Conservation (phyloP, 2,113 vertebrate genomes). For the Pedionomus torquatus region DNA sequence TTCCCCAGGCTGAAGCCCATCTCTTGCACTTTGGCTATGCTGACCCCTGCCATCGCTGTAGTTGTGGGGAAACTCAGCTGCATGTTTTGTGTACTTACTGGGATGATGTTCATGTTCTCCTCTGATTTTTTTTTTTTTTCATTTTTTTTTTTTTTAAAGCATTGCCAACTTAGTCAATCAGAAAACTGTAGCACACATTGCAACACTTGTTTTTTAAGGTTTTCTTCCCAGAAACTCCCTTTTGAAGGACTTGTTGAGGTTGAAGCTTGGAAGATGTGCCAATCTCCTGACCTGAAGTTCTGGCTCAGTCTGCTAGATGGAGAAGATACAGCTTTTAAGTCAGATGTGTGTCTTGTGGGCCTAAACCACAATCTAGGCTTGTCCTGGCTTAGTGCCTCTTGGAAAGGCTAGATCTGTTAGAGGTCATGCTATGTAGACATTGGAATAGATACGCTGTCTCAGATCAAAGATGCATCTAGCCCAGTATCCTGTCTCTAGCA, state of each 20-base stretch:
- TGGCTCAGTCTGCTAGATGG: background rate
- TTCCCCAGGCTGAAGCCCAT: background rate
- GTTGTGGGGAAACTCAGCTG: background rate
- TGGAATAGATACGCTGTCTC: background rate
- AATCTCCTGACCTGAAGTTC: background rate
- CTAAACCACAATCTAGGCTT: background rate
- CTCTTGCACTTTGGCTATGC: background rate
- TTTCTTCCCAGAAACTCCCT: background rate
- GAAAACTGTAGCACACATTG: background rate
- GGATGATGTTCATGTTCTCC: background rate
- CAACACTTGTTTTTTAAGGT: slow-evolving; percentile 3
- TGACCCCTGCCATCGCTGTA: background rate
- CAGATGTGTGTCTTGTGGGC: background rate
- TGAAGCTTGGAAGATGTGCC: background rate
- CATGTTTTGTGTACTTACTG: background rate
- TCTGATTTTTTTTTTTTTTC: background rate
- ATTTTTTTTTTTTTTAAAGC: background rate
- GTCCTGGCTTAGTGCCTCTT: background rate
- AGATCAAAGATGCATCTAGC: background rate
- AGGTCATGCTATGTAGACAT: background rate
- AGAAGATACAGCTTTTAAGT: background rate
- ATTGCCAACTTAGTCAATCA: background rate
- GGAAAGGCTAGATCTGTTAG: background rate
- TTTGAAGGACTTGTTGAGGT: background rate
- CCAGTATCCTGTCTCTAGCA: background rate